These are phyloP conservation scores for Timandra comae DNA, from an alignment of 2,888 invertebrate species.

Conservation along the genomic window DNA sequence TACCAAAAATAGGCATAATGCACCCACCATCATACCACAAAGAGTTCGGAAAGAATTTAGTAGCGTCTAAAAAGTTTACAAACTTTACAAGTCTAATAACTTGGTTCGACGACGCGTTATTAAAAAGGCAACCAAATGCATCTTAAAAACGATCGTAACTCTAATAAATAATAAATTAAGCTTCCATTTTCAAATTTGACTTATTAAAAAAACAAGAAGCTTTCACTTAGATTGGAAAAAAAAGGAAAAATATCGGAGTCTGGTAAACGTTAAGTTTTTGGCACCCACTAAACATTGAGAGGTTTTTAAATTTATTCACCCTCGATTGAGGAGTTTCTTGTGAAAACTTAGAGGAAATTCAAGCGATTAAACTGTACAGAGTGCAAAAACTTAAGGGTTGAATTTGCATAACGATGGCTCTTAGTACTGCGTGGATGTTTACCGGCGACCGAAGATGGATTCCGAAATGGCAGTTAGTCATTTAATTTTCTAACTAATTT, in stretches of 20 bases:
- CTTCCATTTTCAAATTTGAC: constrained; percentile 28
- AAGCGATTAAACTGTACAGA: constrained; percentile 62
- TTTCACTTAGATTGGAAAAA: constrained; percentile 47
- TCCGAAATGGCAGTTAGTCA: constrained; percentile 17
- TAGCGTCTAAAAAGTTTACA: no score
- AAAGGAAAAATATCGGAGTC: constrained; percentile 35
- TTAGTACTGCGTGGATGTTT: constrained; percentile 24
- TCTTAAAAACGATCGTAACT: constrained; percentile 28
- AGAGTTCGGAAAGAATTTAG: no score
- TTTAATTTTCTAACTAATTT: constrained; percentile 15
- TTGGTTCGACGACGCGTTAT: no score
- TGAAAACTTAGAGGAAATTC: constrained; percentile 58
- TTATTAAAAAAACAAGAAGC: constrained; percentile 36
- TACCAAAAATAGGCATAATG: no score
- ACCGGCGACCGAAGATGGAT: constrained; percentile 14
- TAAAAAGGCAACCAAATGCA: no score
- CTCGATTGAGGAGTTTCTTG: constrained; percentile 60
- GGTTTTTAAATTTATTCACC: constrained; percentile 76
- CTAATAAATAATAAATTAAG: constrained; percentile 33
- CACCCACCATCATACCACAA: no score
- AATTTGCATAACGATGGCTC: constrained; percentile 64
- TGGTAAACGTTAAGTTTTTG: constrained; percentile 59
- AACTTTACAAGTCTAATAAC: no score
- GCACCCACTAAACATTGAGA: constrained; percentile 63
- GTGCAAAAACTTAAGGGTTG: constrained; percentile 67